Percentiles rank a stretch among this genome's conserved stretches.
Evolutionary conservation across 2,888 invertebrate species (phyloP).

Genomic region (Drosophila aldrichi): DNA sequence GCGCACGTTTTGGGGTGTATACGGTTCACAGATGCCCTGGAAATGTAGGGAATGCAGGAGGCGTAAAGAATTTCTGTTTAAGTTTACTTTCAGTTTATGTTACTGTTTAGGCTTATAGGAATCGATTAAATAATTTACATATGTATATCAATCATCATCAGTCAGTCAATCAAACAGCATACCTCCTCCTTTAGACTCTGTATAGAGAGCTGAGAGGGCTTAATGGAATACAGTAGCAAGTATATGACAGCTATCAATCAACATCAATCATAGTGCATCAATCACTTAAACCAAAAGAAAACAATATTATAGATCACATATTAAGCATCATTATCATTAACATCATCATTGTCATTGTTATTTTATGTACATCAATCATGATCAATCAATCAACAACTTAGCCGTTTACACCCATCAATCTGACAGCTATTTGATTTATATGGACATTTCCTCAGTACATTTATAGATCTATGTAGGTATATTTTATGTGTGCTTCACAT

Average conservation of each 20-base stretch:
- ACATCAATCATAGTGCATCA: background rate
- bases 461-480: too few relatives aligned
- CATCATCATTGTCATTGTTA: too few relatives aligned
- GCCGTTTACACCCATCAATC: background rate
- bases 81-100: background rate
- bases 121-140: background rate
- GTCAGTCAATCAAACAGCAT: background rate
- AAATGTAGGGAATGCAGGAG: too few relatives aligned
- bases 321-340: too few relatives aligned
- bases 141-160: background rate
- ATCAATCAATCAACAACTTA: background rate
- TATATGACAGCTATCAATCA: background rate
- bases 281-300: background rate
- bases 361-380: background rate
- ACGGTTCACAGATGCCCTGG: background rate
- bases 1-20: background rate
- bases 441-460: too few relatives aligned
- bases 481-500: too few relatives aligned
- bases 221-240: background rate
- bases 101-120: background rate
- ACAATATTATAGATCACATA: too few relatives aligned
- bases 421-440: background rate
- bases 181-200: too few relatives aligned
- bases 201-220: too few relatives aligned
- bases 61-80: background rate